phyloP scores from a whole-genome alignment of 2,797 vertebrate species.

The Acomys russatus region DNA sequence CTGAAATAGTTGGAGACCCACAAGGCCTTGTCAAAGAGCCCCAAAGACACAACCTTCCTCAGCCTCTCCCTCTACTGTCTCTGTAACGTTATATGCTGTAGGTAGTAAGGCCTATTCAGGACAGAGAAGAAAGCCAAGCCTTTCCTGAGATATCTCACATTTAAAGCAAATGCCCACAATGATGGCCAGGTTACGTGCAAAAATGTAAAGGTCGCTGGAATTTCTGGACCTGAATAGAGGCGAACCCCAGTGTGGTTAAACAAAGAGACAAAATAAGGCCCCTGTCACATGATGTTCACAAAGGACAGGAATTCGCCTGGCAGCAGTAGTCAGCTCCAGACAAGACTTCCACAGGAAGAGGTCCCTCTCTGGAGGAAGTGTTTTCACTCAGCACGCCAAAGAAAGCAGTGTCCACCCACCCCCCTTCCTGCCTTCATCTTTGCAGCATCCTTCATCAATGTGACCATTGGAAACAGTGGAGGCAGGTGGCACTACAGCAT shows the following conservation, averaged over 20 bases:
- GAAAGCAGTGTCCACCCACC: not conserved
- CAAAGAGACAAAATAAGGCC: not conserved
- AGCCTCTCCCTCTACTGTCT: not conserved
- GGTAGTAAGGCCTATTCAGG: not conserved
- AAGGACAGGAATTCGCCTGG: not conserved
- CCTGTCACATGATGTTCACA: not conserved
- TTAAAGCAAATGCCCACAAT: slow-evolving; percentile 11
- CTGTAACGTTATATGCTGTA: not conserved
- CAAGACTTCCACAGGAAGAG: not conserved
- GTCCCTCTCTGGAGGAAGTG: not conserved
- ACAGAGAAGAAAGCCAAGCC: not conserved
- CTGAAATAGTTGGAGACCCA: not conserved
- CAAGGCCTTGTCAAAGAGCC: not conserved
- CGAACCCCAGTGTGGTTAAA: not conserved
- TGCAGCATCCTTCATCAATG: not conserved
- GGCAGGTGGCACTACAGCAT: not conserved
- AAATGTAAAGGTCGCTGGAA: not conserved
- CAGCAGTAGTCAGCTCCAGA: not conserved
- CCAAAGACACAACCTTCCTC: not conserved
- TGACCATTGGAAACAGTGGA: not conserved
- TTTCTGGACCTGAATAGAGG: not conserved
- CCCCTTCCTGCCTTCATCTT: not conserved
- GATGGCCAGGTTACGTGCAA: not conserved
- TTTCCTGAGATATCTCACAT: slow-evolving; percentile 30
- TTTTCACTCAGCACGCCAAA: not conserved